Conservation (phyloP, 1,140 invertebrate species). For the Akabosia matsudoensis region DNA sequence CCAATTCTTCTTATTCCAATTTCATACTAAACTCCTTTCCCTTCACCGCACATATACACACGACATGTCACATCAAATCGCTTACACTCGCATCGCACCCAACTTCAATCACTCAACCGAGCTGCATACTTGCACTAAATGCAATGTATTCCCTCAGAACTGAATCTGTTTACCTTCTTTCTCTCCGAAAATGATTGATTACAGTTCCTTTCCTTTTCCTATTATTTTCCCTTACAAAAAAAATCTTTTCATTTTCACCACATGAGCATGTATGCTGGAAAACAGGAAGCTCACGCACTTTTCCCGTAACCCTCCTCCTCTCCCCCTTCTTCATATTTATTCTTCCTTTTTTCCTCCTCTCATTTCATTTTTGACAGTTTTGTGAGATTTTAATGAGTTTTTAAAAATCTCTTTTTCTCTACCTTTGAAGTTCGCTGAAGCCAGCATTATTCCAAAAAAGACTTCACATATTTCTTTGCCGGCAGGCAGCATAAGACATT, state of each 20-base stretch:
- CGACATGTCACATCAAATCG: background rate
- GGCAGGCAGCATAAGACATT: background rate
- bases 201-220: background rate
- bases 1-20: background rate
- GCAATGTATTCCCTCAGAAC: background rate
- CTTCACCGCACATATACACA: background rate
- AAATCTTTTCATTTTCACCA: background rate
- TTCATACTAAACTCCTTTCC: background rate
- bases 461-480: background rate
- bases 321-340: background rate
- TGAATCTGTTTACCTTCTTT: conserved; percentile 2
- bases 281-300: background rate
- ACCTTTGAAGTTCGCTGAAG: background rate
- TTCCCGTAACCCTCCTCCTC: background rate
- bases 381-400: conserved; percentile 25
- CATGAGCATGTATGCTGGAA: no score
- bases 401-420: conserved; percentile 2
- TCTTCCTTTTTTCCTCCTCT: background rate
- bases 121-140: background rate
- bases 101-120: background rate
- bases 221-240: background rate
- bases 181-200: conserved; percentile 12
- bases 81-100: background rate
- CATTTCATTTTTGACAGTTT: conserved; percentile 20
- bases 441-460: background rate